Base-by-base conservation (phyloP, 2,797 vertebrate genomes). In the Ceyx erithaca region DNA sequence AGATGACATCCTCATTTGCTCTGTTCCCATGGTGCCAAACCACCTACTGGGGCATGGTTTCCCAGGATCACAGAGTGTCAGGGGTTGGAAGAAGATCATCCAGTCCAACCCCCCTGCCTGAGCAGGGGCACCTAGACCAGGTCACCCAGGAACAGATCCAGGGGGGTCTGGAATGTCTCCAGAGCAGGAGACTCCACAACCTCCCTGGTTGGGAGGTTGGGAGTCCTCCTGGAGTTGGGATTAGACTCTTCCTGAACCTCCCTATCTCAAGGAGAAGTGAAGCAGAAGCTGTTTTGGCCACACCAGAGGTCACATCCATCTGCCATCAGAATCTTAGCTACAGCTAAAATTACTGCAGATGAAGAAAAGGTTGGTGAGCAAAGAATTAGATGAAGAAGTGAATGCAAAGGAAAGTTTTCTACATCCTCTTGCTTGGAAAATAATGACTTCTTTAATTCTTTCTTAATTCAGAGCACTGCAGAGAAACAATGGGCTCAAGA, bases 331-430 rank as follows among this genome's bases (percentile, higher is more conserved):
- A 59, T 37, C 20, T 43, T 14, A 89, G 31, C 76, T 3, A 52
- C 7, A 71, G 43, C 22, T 73, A 49, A 49, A 93, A 78, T 64
- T 52, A 43, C 4, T 28, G 33, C 35, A 72, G 46, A 79, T 28
- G 46, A 76, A 46, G 18, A 66, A 73, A 52, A 83, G 37, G 2
- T 30, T 61, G 33, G 13, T 51, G 31, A 26, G 43, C 80, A 66
- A 41, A 89, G 17, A 20, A 12, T 52, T 63, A 75, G 41, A 80
- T 14, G 8, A 17, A 87, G 71, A 87, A 90, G 30, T 64, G 8
- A 94, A 88, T 62, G 6, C 91, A 88, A 81, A 77, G 37, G 23
- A 55, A 54, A 58, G 18, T 55, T 69, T 89, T 81, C 37, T 80
- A 26, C 87, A 80, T 28, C 61, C 35, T 63, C 52, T 46, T 35